Evolutionary conservation across 2,113 vertebrate genomes (phyloP).

Genomic region (Crotalus viridis): DNA sequence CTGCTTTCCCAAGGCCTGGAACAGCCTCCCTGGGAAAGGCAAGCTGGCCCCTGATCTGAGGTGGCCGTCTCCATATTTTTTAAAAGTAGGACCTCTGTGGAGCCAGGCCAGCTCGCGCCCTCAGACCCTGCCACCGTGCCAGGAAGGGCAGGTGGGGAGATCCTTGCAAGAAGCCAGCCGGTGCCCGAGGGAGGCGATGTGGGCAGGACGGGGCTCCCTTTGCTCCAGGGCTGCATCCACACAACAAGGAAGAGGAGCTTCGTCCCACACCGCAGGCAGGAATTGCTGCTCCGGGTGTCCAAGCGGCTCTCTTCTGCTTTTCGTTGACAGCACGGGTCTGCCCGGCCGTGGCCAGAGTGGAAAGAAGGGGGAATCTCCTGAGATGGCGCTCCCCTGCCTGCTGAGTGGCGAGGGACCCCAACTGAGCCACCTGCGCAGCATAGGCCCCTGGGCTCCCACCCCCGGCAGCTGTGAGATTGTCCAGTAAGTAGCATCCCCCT

Average conservation of each 20-base stretch:
- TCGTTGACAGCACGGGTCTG: neutral
- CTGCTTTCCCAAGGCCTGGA: no score
- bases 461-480: neutral
- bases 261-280: fast-evolving
- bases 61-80: neutral
- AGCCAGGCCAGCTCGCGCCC: neutral
- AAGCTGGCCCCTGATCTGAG: neutral
- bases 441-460: neutral
- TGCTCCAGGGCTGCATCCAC: neutral
- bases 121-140: neutral
- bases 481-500: conserved; percentile 14
- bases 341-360: no score
- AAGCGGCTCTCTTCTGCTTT: no score
- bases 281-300: neutral
- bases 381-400: neutral
- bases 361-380: neutral
- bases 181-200: neutral
- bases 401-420: neutral
- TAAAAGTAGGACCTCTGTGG: neutral
- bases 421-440: conserved; percentile 33
- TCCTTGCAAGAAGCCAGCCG: neutral
- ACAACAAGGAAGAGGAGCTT: neutral
- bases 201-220: neutral
- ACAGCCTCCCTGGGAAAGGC: neutral
- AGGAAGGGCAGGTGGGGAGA: neutral